These are phyloP conservation scores for Leptinotarsa tumamoca DNA, from an alignment of 2,888 invertebrate genomes.

Conservation along the genomic window DNA sequence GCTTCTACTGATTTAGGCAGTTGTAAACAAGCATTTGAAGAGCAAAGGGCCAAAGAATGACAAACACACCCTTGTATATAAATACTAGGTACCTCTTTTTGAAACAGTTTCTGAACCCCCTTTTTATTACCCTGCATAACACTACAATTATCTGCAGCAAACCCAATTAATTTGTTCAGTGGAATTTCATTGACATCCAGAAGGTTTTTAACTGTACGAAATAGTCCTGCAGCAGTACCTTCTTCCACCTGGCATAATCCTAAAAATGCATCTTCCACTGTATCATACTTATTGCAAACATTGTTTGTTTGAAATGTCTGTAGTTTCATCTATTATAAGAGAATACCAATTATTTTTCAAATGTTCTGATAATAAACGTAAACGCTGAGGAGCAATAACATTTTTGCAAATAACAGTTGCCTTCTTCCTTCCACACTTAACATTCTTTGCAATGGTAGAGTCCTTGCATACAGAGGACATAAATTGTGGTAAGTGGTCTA, in stretches of 20 bases:
- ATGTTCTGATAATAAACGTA: not conserved
- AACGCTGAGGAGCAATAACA: constrained; percentile 28
- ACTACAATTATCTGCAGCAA: constrained; percentile 53
- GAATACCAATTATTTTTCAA: constrained; percentile 30
- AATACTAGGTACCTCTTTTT: constrained; percentile 45
- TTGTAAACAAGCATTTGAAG: constrained; percentile 51
- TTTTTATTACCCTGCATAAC: constrained; percentile 53
- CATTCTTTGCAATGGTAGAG: constrained; percentile 26
- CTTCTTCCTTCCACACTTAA: constrained; percentile 44
- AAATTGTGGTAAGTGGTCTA: constrained; percentile 42
- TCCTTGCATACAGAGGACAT: constrained; percentile 35
- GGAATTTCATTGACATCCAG: constrained; percentile 21
- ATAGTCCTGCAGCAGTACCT: constrained; percentile 17
- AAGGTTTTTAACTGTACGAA: constrained; percentile 11
- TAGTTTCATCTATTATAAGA: constrained; percentile 44
- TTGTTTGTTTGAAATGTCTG: constrained; percentile 36
- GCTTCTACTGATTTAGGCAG: constrained; percentile 50
- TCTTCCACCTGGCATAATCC: constrained; percentile 46
- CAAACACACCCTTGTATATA: constrained; percentile 54
- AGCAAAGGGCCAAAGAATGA: constrained; percentile 52
- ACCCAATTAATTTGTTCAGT: constrained; percentile 49
- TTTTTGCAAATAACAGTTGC: constrained; percentile 41
- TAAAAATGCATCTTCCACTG: constrained; percentile 41
- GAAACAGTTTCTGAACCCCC: constrained; percentile 47
- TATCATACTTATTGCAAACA: constrained; percentile 25